Percentiles rank a stretch among this genome's conserved stretches.
These are phyloP conservation scores for Callipepla californica DNA, from an alignment of 2,113 vertebrate genomes.

Conservation along the genomic window DNA sequence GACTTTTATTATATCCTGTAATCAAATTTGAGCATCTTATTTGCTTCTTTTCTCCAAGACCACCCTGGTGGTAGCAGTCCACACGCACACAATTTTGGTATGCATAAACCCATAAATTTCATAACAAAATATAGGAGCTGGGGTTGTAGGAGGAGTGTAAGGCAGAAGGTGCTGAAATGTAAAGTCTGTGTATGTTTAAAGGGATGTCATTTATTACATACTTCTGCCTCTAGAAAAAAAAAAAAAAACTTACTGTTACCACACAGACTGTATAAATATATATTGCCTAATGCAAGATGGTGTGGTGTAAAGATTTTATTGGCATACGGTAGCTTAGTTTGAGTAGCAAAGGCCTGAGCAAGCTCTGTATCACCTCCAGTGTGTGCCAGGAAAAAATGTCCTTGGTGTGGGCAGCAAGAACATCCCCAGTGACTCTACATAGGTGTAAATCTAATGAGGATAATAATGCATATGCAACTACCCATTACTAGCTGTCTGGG, in stretches of 20 bases:
- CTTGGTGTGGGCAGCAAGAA: slow-evolving; percentile 48
- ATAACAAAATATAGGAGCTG: slow-evolving; percentile 65
- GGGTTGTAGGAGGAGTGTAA: slow-evolving; percentile 66
- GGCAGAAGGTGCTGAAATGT: slow-evolving; percentile 67
- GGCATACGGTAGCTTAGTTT: slow-evolving; percentile 45
- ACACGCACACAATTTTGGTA: slow-evolving; percentile 65
- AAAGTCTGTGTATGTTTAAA: slow-evolving; percentile 62
- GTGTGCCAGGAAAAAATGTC: slow-evolving; percentile 54
- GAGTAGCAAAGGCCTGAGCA: slow-evolving; percentile 44
- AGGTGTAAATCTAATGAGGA: slow-evolving; percentile 63
- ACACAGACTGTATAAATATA: slow-evolving; percentile 60
- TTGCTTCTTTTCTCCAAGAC: slow-evolving; percentile 68
- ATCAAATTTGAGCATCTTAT: slow-evolving; percentile 73
- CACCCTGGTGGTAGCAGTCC: slow-evolving; percentile 66
- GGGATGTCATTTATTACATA: slow-evolving; percentile 70
- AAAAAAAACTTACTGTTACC: slow-evolving; percentile 56
- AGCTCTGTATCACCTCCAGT: slow-evolving; percentile 45
- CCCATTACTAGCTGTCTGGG: slow-evolving; percentile 33
- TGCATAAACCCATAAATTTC: slow-evolving; percentile 72
- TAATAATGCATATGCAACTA: slow-evolving; percentile 23
- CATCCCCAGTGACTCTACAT: slow-evolving; percentile 39
- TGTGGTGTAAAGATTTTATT: slow-evolving; percentile 62
- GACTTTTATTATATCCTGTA: slow-evolving; percentile 76
- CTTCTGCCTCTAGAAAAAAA: slow-evolving; percentile 60
- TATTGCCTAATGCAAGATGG: slow-evolving; percentile 34